These are phyloP conservation scores for Octopus bimaculoides DNA, from an alignment of 1,140 invertebrate genomes.

Conservation along the genomic window DNA sequence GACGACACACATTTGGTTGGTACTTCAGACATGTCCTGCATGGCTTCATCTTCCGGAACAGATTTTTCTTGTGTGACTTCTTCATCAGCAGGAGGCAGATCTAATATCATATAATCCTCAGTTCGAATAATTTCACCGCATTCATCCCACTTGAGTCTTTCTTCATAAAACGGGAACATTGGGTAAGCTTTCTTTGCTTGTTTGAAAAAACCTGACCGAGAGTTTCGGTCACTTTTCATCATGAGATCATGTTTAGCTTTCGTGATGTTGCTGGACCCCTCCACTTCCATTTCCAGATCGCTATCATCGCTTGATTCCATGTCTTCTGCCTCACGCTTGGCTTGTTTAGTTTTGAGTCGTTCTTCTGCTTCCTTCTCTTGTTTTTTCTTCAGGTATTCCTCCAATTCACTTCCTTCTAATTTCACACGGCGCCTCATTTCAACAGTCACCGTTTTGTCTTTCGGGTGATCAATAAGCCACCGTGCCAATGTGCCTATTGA, in stretches of 20 bases:
- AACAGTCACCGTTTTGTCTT: conserved; percentile 66
- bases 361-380: conserved; percentile 54
- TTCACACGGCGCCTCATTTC: conserved; percentile 65
- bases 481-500: conserved; percentile 73
- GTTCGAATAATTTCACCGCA: conserved; percentile 89
- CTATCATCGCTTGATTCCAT: conserved; percentile 77
- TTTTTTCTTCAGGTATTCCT: conserved; percentile 75
- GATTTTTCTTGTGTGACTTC: conserved; percentile 58
- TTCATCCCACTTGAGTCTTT: conserved; percentile 89
- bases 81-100: conserved; percentile 65
- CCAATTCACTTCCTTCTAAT: conserved; percentile 87
- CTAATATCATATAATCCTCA: conserved; percentile 84
- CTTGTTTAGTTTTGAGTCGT: conserved; percentile 39
- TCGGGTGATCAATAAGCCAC: conserved; percentile 82
- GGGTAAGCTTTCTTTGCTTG: conserved; percentile 90
- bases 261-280: conserved; percentile 28
- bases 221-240: conserved; percentile 71
- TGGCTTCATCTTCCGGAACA: conserved; percentile 15
- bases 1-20: conserved; percentile 78
- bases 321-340: conserved; percentile 61
- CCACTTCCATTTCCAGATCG: conserved; percentile 62
- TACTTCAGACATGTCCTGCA: conserved; percentile 45
- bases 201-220: conserved; percentile 77
- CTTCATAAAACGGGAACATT: conserved; percentile 94
- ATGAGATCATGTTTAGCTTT: conserved; percentile 77